Conservation (phyloP, 2,888 invertebrate species). For the Diplazon laetatorius region DNA sequence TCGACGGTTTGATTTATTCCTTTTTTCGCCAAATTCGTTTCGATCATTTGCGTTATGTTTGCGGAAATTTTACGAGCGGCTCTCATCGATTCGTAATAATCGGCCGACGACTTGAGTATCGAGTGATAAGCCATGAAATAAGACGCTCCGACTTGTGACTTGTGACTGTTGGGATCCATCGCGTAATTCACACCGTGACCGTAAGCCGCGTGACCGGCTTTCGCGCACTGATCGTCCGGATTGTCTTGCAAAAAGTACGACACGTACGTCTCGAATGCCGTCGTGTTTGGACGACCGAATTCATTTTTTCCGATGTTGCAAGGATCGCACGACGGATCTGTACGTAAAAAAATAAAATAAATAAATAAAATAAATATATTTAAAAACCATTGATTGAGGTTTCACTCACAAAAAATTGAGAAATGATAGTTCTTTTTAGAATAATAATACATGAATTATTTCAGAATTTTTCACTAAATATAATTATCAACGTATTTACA, state of each 20-base stretch:
- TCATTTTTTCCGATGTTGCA: conserved; percentile 84
- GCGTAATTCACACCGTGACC: conserved; percentile 88
- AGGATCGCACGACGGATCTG: conserved; percentile 77
- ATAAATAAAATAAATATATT: too few species aligned
- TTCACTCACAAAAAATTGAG: too few species aligned
- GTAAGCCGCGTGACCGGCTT: conserved; percentile 94
- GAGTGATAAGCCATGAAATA: conserved; percentile 98
- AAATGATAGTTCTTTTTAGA: too few species aligned
- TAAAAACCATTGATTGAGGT: too few species aligned
- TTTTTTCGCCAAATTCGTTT: conserved; percentile 84
- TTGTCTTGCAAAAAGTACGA: conserved; percentile 93
- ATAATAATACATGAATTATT: too few species aligned
- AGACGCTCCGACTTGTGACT: conserved; percentile 87
- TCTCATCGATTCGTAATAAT: conserved; percentile 94
- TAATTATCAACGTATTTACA: too few species aligned
- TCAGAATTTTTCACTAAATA: too few species aligned
- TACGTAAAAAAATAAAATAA: too few species aligned
- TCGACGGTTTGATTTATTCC: conserved; percentile 84
- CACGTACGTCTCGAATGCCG: conserved; percentile 88
- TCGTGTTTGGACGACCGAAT: conserved; percentile 85
- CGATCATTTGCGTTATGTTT: conserved; percentile 91
- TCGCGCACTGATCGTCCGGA: conserved; percentile 89
- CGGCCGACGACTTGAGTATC: conserved; percentile 93
- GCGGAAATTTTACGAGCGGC: conserved; percentile 91
- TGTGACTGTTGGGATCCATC: conserved; percentile 78